A percentile compares a stretch with the other conserved stretches of the same genome.
phyloP scores from a whole-genome alignment of 2,113 vertebrate genomes.

The Notiomystis cincta region DNA sequence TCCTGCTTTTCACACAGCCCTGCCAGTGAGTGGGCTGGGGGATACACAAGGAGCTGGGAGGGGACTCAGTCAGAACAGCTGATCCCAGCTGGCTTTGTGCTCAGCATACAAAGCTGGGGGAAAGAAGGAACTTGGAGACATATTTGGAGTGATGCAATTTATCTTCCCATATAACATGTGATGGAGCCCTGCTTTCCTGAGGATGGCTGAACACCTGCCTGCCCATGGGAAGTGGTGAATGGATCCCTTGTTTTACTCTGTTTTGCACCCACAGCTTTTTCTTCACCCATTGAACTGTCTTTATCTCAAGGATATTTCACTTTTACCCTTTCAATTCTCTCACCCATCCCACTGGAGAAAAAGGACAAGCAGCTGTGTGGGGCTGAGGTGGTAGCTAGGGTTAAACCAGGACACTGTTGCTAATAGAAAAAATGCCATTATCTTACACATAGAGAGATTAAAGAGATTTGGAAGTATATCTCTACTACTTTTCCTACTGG shows the following conservation, averaged over 20 bases:
- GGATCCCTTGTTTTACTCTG: neutral
- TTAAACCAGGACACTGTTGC: neutral
- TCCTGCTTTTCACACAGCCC: neutral
- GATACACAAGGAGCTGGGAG: neutral
- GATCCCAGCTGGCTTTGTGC: neutral
- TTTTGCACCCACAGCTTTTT: neutral
- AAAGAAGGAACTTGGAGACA: neutral
- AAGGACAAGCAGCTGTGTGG: neutral
- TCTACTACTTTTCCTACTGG: neutral
- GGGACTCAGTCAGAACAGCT: neutral
- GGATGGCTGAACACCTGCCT: neutral
- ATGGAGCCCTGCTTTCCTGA: neutral
- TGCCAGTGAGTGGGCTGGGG: neutral
- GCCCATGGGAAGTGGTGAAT: neutral
- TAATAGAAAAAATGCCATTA: neutral
- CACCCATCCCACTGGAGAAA: neutral
- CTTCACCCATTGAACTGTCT: neutral
- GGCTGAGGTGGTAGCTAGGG: neutral
- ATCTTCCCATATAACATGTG: neutral
- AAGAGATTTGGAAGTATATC: neutral
- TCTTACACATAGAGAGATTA: neutral
- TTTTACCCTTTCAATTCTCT: neutral
- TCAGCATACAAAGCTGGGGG: neutral
- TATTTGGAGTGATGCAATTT: neutral
- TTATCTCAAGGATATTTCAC: neutral